A percentile compares a stretch with the other conserved stretches of the same genome.
phyloP scores from a whole-genome alignment of 1,140 invertebrate species.

The Drosophila sp. region DNA sequence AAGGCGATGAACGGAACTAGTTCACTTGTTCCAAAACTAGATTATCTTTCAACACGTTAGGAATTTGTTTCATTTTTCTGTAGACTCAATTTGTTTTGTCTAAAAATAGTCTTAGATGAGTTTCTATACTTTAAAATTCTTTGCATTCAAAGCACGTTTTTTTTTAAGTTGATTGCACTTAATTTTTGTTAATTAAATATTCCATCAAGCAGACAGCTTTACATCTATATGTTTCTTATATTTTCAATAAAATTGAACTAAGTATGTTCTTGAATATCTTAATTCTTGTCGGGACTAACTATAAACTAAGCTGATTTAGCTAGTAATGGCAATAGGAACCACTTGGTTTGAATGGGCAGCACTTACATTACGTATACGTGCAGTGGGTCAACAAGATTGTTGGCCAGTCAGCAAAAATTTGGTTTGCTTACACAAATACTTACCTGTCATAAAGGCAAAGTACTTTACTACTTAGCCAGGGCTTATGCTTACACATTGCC shows the following conservation, averaged over 20 bases:
- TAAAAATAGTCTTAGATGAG: too few relatives aligned
- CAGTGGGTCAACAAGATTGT: conserved; percentile 56
- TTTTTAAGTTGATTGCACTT: not conserved
- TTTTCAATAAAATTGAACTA: not conserved
- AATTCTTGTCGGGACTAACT: not conserved
- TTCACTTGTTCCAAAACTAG: conserved; percentile 11
- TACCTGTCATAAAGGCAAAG: conserved; percentile 70
- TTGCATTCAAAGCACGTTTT: too few relatives aligned
- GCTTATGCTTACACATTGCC: conserved; percentile 31
- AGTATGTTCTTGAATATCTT: not conserved
- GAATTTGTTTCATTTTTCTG: too few relatives aligned
- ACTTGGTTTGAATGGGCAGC: conserved; percentile 6
- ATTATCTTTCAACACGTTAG: too few relatives aligned
- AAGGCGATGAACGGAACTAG: conserved; percentile 8
- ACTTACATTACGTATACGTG: conserved; percentile 45
- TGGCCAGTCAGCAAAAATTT: conserved; percentile 64
- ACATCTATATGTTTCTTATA: not conserved
- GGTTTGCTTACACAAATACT: conserved; percentile 59
- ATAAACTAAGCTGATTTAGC: conserved; percentile 12
- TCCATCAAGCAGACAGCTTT: not conserved
- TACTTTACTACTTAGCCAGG: conserved; percentile 39
- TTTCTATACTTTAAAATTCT: too few relatives aligned
- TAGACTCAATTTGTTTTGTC: too few relatives aligned
- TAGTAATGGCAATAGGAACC: conserved; percentile 3
- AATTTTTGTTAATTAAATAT: too few relatives aligned